These are phyloP conservation scores for Caenorhabditis remanei DNA, from an alignment of 1,140 invertebrate genomes.

Conservation along the genomic window DNA sequence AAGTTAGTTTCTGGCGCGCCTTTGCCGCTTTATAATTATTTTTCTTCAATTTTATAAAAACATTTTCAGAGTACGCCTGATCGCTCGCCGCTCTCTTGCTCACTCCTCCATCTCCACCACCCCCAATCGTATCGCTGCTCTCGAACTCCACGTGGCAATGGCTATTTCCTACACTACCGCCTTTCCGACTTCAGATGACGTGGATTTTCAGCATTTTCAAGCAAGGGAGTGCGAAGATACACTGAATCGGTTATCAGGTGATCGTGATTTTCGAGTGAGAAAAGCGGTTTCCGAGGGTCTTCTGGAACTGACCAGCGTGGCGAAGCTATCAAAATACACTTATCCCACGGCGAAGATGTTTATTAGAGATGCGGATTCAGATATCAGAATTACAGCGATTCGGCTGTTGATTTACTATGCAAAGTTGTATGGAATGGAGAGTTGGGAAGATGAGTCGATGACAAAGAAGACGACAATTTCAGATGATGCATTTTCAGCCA, in stretches of 20 bases:
- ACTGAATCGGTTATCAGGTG: neutral
- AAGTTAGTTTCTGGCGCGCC: neutral
- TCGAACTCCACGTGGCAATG: slow-evolving; percentile 30
- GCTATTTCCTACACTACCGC: neutral
- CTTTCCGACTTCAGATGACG: neutral
- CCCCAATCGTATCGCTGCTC: neutral
- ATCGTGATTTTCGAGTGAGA: slow-evolving; percentile 6
- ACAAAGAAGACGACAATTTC: slow-evolving; percentile 80
- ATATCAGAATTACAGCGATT: neutral
- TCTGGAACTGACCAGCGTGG: neutral
- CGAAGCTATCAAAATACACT: neutral
- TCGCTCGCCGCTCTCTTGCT: slow-evolving; percentile 25
- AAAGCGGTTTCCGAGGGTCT: slow-evolving; percentile 4
- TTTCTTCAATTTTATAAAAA: slow-evolving; percentile 2
- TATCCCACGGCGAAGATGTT: neutral
- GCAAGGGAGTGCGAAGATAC: neutral
- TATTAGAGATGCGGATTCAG: neutral
- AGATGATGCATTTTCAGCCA: slow-evolving; percentile 95
- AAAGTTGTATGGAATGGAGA: neutral
- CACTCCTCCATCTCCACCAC: neutral
- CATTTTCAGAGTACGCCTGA: slow-evolving; percentile 19
- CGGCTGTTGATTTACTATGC: slow-evolving; percentile 12
- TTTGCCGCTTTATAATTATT: neutral
- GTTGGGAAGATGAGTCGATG: neutral
- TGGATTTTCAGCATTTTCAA: neutral